phyloP scores from a whole-genome alignment of 2,113 vertebrate species.

The Coturnix japonica region DNA sequence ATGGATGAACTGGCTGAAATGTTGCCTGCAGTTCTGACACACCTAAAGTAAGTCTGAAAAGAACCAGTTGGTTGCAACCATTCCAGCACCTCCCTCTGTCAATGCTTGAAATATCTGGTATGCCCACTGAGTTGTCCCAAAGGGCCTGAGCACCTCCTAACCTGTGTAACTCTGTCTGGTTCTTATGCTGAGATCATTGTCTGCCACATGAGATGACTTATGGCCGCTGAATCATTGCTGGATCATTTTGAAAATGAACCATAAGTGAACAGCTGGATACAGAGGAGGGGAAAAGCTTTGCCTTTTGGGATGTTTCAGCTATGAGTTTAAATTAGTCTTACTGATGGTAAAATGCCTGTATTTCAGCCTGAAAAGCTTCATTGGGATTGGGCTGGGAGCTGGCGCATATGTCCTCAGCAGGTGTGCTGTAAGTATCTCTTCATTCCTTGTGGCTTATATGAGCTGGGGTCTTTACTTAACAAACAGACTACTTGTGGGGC shows the following conservation, averaged over 20 bases:
- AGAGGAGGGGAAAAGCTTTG: background rate
- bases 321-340: background rate
- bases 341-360: slow-evolving; percentile 32
- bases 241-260: background rate
- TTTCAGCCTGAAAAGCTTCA: slow-evolving; percentile 89
- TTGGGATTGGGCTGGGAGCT: slow-evolving; percentile 91
- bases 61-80: background rate
- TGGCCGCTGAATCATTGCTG: background rate
- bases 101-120: background rate
- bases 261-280: background rate
- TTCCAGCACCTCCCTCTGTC: background rate
- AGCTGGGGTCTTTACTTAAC: background rate
- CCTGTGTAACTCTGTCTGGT: background rate
- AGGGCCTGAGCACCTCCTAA: background rate
- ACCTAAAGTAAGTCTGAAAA: slow-evolving; percentile 86
- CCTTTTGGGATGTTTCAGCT: background rate
- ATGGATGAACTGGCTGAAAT: slow-evolving; percentile 95
- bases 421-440: slow-evolving; percentile 87
- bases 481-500: background rate
- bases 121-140: background rate
- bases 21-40: slow-evolving; percentile 88
- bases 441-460: background rate
- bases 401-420: slow-evolving; percentile 91
- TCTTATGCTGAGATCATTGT: background rate
- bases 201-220: background rate